phyloP scores from a whole-genome alignment of 2,113 vertebrate genomes.

The Ovis aries region ARS-UI_Ramb_v3.0 NC_056064.1:46295001-46295500 shows the following conservation, averaged over 20 bases:
- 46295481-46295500: background rate
- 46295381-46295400: background rate
- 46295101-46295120: background rate
- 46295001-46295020: background rate
- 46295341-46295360: background rate
- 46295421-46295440: background rate
- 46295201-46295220: background rate
- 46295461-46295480: background rate
- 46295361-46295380: background rate
- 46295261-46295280: background rate
- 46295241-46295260: background rate
- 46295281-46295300: background rate
- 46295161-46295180: background rate
- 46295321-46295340: fast-evolving
- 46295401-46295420: background rate
- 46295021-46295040: background rate
- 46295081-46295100: background rate
- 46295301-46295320: background rate
- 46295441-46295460: background rate
- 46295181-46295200: background rate
- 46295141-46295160: background rate
- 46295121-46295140: background rate
- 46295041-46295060: background rate
- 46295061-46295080: background rate
- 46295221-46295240: background rate